Evolutionary conservation across 2,797 vertebrate genomes (phyloP), one percentile per base, ranked within the genome.

Genomic region (Pseudomugil gertrudae): DNA sequence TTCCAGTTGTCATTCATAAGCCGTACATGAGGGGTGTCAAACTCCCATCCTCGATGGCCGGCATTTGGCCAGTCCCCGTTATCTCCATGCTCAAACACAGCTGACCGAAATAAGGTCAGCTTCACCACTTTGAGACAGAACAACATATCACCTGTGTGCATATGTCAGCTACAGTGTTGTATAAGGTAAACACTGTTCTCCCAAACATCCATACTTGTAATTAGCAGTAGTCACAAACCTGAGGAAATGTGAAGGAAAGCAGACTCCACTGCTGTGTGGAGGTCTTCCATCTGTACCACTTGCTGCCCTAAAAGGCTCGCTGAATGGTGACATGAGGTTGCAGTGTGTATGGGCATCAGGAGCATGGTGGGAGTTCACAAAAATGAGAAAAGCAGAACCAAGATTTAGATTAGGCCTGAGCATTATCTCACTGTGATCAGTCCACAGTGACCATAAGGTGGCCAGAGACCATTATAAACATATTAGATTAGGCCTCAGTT

Each of bases 201-300:
- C 15, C 85, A 83, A 87, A 81, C 83, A 47, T 68, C 77, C 78
- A 67, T 48, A 76, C 78, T 92, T 72, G n/a, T n/a, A n/a, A n/a
- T n/a, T n/a, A n/a, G n/a, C 79, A 38, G 85, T 91, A 93, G 94
- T 92, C 89, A 86, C 85, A 87, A 87, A 88, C 88, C 92, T 92
- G 90, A 79, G 89, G 83, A 93, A 92, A 92, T 92, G 82, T 88
- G 83, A 73, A 71, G 78, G 83, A 89, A 90, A 90, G 89, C 73
- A 77, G 70, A 81, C 87, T 81, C 87, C 79, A 84, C 85, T 74
- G 69, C 74, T 87, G 62, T 85, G 79, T 82, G 72, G 86, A 89
- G 79, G 72, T 76, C 63, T 75, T 76, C 76, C 70, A 70, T 86
- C 63, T 83, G 73, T 61, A 21, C 51, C 33, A 4, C 54, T 50